Evolutionary conservation across 2,113 vertebrate species (phyloP).

Genomic region (Cyprinodon tularosa): DNA sequence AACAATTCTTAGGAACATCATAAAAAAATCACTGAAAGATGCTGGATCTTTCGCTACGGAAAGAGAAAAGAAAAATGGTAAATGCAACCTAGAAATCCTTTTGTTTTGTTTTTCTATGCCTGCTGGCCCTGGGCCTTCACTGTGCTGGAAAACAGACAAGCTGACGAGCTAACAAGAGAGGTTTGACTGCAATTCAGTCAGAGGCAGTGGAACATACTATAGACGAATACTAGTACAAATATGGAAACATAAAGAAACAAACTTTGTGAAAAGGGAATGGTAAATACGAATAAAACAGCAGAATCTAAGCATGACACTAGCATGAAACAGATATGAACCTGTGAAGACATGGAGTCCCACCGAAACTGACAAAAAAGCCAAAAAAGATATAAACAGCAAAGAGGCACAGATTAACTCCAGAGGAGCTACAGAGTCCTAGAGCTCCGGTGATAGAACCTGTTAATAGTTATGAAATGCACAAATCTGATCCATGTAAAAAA

Average conservation of each 20-base stretch:
- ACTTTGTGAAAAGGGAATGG: not conserved
- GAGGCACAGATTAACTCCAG: not conserved
- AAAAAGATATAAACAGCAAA: no score
- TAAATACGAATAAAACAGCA: not conserved
- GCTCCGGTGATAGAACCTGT: not conserved
- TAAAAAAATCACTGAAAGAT: not conserved
- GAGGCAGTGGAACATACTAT: not conserved
- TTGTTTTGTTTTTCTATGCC: not conserved
- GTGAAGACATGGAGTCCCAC: no score
- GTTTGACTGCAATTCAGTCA: not conserved
- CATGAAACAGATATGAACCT: no score
- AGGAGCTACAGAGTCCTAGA: not conserved
- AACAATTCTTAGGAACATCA: not conserved
- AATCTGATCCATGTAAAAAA: not conserved
- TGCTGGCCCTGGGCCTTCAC: not conserved
- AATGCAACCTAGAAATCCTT: not conserved
- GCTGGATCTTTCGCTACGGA: not conserved
- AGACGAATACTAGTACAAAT: not conserved
- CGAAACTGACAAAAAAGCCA: no score
- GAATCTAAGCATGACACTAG: no score
- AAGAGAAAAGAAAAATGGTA: not conserved
- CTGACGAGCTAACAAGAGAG: not conserved
- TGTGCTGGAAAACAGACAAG: conserved; percentile 1
- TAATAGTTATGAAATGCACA: no score
- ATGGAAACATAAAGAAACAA: not conserved